A percentile compares a stretch with the other conserved stretches of the same genome.
Evolutionary conservation across 2,888 invertebrate species (phyloP).

Genomic region (Ormyrus pomaceus): DNA sequence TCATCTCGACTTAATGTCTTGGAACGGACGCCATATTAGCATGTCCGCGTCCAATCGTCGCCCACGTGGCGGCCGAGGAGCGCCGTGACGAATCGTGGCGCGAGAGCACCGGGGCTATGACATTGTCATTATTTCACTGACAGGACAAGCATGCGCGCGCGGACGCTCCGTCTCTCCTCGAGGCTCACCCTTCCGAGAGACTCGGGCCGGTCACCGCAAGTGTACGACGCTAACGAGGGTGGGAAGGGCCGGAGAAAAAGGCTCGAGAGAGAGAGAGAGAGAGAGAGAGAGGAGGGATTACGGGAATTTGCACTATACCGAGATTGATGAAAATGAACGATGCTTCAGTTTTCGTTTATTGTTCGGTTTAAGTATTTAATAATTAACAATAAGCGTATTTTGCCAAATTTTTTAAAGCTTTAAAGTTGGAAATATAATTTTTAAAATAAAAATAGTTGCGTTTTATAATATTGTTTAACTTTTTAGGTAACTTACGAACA

Average conservation of each 20-base stretch:
- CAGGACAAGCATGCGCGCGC: slow-evolving; percentile 72
- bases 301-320: slow-evolving; percentile 28
- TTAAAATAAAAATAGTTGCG: no score
- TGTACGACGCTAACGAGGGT: slow-evolving; percentile 72
- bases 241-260: slow-evolving; percentile 63
- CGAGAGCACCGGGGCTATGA: slow-evolving; percentile 64
- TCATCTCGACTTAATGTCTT: slow-evolving; percentile 70
- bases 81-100: slow-evolving; percentile 70
- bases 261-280: slow-evolving; percentile 10
- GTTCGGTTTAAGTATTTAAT: no score
- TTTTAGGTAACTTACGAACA: no score
- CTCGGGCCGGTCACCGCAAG: slow-evolving; percentile 55
- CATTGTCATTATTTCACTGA: slow-evolving; percentile 75
- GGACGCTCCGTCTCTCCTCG: slow-evolving; percentile 58
- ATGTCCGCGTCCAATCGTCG: slow-evolving; percentile 75
- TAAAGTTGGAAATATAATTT: no score
- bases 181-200: not conserved
- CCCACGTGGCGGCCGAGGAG: slow-evolving; percentile 73
- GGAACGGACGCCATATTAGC: slow-evolving; percentile 75
- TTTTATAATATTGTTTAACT: no score
- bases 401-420: no score
- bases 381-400: no score
- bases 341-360: not conserved
- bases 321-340: slow-evolving; percentile 17
- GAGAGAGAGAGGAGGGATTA: slow-evolving; percentile 44